Conservation (phyloP, 2,113 vertebrate species). For the Anguilla japonica region DNA sequence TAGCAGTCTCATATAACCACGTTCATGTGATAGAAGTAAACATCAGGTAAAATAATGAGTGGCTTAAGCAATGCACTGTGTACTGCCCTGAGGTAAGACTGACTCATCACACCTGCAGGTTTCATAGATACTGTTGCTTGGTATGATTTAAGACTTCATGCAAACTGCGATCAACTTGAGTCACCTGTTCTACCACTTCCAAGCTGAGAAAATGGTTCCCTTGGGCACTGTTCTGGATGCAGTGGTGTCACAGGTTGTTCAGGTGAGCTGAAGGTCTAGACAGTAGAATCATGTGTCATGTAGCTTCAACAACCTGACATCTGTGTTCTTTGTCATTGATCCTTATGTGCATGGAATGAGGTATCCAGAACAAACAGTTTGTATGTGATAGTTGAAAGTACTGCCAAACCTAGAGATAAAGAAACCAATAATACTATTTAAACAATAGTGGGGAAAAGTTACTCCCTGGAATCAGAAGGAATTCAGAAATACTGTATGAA, state of each 20-base stretch:
- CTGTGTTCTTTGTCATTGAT: not conserved
- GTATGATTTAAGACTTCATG: constrained; percentile 53
- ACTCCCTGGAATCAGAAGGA: not conserved
- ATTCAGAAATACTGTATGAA: not conserved
- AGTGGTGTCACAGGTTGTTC: not conserved
- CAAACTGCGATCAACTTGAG: constrained; percentile 48
- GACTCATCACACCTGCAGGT: constrained; percentile 42
- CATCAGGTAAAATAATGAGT: not conserved
- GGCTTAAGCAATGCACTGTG: not conserved
- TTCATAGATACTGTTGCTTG: constrained; percentile 53
- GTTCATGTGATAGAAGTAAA: not conserved
- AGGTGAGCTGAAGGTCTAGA: constrained; percentile 6
- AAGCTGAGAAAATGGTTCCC: constrained; percentile 1
- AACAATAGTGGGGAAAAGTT: not conserved
- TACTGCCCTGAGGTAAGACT: not conserved
- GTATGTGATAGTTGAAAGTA: not conserved
- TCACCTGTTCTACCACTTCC: constrained; percentile 65
- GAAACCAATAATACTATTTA: not conserved
- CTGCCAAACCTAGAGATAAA: not conserved
- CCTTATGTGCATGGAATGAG: not conserved
- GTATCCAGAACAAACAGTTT: not conserved
- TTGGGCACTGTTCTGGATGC: not conserved
- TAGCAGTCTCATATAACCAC: not conserved
- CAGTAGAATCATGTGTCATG: not conserved
- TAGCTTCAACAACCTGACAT: not conserved